Conservation (phyloP, 2,113 vertebrate species). For the Sapayoa aenigma region DNA sequence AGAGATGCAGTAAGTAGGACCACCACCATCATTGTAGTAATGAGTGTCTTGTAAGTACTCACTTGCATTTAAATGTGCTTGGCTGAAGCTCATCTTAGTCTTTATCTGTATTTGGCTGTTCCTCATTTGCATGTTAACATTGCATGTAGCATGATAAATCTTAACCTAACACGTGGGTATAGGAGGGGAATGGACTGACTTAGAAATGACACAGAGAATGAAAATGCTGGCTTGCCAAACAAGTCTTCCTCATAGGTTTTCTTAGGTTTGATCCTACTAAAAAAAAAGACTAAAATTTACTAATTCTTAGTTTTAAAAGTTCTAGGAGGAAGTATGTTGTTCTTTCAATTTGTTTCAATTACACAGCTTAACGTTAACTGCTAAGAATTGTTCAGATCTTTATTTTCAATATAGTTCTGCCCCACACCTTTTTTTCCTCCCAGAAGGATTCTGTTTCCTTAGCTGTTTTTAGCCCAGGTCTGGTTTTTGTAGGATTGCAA, state of each 20-base stretch:
- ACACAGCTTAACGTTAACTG: not conserved
- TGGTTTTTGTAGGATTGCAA: not conserved
- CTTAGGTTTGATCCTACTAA: not conserved
- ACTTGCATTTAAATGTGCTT: conserved; percentile 2
- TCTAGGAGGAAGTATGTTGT: not conserved
- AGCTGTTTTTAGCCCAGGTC: not conserved
- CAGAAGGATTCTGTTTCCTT: not conserved
- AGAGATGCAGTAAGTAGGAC: conserved; percentile 62
- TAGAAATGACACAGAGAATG: not conserved
- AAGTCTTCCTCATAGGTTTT: not conserved
- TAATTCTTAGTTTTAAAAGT: not conserved
- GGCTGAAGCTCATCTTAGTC: not conserved
- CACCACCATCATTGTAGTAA: conserved; percentile 70
- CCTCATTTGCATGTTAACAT: not conserved
- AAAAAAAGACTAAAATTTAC: not conserved
- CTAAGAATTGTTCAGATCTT: not conserved
- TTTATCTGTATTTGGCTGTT: not conserved
- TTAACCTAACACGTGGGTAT: not conserved
- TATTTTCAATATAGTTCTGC: not conserved
- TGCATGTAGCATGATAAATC: not conserved
- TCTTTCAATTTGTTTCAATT: not conserved
- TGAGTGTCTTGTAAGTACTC: conserved; percentile 81
- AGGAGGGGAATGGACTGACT: not conserved
- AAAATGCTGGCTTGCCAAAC: not conserved
- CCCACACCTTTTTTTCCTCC: not conserved